Evolutionary conservation across 2,113 vertebrate species (phyloP).

Genomic region (Aspiorhynchus laticeps): DNA sequence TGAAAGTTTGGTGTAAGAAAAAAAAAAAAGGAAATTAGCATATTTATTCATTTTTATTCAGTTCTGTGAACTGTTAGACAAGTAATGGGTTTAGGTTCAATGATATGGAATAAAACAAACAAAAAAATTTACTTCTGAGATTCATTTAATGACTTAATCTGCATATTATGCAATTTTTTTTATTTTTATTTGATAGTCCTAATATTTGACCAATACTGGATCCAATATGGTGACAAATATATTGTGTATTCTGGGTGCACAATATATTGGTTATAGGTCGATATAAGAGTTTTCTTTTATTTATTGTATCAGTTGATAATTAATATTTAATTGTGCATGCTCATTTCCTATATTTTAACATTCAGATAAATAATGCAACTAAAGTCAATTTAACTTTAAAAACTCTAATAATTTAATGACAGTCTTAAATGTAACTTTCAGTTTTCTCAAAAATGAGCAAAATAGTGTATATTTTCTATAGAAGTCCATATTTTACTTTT

Average conservation of each 20-base stretch:
- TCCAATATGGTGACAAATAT: background rate
- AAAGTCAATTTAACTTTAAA: background rate
- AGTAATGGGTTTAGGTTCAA: too few species aligned
- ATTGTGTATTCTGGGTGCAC: too few species aligned
- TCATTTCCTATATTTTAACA: background rate
- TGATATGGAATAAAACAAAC: too few species aligned
- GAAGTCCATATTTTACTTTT: background rate
- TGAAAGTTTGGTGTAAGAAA: too few species aligned
- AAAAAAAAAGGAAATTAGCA: too few species aligned
- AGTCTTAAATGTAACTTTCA: background rate
- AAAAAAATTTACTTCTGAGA: too few species aligned
- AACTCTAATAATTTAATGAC: background rate
- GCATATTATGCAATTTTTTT: background rate
- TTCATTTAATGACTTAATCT: too few species aligned
- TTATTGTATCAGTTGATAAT: background rate
- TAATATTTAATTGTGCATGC: background rate
- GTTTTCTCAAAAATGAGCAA: background rate
- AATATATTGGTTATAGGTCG: too few species aligned
- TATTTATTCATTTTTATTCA: too few species aligned
- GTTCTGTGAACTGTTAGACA: too few species aligned
- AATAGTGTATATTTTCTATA: background rate
- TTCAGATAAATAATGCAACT: background rate
- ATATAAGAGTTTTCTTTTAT: background rate
- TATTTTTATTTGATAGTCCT: background rate
- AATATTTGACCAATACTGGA: background rate